Percentiles rank a stretch among this genome's conserved stretches.
phyloP scores from a whole-genome alignment of 2,113 vertebrate species.

The Poecilia latipinna region DNA sequence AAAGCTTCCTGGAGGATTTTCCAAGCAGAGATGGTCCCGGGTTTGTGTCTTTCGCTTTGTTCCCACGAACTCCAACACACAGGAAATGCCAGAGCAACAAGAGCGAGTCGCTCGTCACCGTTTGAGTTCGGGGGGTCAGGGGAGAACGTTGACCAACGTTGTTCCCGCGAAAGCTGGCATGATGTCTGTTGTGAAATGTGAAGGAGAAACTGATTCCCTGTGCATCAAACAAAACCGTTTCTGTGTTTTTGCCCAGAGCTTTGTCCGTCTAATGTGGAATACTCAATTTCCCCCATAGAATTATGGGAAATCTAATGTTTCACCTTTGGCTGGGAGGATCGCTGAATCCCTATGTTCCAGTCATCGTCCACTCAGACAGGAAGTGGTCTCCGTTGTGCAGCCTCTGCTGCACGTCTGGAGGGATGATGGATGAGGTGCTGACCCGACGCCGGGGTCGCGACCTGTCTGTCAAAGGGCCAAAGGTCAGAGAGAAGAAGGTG shows the following conservation, averaged over 20 bases:
- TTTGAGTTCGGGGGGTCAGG: slow-evolving; percentile 29
- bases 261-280: neutral
- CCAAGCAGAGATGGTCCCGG: too few species aligned
- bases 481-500: slow-evolving; percentile 51
- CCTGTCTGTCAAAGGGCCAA: slow-evolving; percentile 15
- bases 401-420: slow-evolving; percentile 21
- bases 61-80: slow-evolving; percentile 44
- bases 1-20: too few species aligned
- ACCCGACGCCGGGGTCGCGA: slow-evolving; percentile 36
- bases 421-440: slow-evolving; percentile 47
- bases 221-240: too few species aligned
- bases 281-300: neutral
- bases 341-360: neutral
- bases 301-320: neutral
- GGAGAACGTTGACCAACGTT: slow-evolving; percentile 14
- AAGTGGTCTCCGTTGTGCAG: slow-evolving; percentile 11
- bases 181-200: too few species aligned
- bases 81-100: slow-evolving; percentile 74
- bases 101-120: neutral
- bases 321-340: slow-evolving; percentile 11
- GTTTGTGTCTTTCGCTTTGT: slow-evolving; percentile 50
- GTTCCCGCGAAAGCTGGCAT: slow-evolving; percentile 5
- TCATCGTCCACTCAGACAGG: slow-evolving; percentile 14
- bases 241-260: neutral
- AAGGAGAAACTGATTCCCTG: too few species aligned